phyloP scores from a whole-genome alignment of 2,113 vertebrate genomes.

The Parotia lawesii region DNA sequence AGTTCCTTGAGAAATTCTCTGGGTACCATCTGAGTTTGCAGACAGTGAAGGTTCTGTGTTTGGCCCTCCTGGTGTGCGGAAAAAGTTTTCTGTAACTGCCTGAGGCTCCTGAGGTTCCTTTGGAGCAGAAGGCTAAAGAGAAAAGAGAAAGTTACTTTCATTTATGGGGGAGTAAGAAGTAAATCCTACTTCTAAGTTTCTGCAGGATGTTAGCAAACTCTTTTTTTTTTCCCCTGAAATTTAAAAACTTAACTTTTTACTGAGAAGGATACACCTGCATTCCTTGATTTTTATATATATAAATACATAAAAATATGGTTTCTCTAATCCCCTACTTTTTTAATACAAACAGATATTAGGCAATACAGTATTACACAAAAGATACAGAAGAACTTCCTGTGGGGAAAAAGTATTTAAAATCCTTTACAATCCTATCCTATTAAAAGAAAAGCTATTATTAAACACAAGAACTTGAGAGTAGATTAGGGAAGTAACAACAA shows the following conservation, averaged over 20 bases:
- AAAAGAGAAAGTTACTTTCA: not conserved
- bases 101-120: conserved; percentile 78
- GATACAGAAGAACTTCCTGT: not conserved
- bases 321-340: not conserved
- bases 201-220: not conserved
- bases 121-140: conserved; percentile 72
- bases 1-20: conserved; percentile 56
- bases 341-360: not conserved
- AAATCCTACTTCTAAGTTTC: not conserved
- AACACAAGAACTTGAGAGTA: not conserved
- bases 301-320: not conserved
- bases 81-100: conserved; percentile 79
- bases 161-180: not conserved
- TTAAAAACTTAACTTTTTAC: not conserved
- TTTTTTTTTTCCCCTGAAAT: accelerated
- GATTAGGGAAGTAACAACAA: not conserved
- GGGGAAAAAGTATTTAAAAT: not conserved
- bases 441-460: not conserved
- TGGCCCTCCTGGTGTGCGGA: conserved; percentile 81
- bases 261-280: not conserved
- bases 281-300: not conserved
- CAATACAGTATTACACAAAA: not conserved
- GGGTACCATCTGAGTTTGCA: conserved; percentile 45
- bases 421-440: not conserved
- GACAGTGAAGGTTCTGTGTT: conserved; percentile 53